Percentiles rank a stretch among this genome's conserved stretches.
phyloP scores from a whole-genome alignment of 2,113 vertebrate genomes.

The Antechinus flavipes region DNA sequence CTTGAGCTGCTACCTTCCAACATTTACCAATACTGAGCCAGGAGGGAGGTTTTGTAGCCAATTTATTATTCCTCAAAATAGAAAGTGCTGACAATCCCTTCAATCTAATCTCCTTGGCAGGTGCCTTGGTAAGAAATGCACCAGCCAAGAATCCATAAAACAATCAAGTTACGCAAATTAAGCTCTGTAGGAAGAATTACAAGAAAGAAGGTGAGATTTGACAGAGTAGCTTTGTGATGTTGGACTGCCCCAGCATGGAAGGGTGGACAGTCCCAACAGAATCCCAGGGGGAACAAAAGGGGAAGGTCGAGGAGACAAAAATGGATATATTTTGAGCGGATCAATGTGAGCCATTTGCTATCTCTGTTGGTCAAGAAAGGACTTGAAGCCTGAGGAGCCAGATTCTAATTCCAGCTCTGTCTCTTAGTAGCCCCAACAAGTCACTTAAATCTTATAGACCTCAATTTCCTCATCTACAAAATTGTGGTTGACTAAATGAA shows the following conservation, averaged over 20 bases:
- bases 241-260: slow-evolving; percentile 61
- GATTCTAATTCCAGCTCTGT: neutral
- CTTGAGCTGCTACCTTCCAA: slow-evolving; percentile 72
- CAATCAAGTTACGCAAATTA: slow-evolving; percentile 84
- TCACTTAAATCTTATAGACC: neutral
- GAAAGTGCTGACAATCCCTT: slow-evolving; percentile 75
- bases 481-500: neutral
- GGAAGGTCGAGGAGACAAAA: slow-evolving; percentile 75
- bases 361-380: slow-evolving; percentile 61
- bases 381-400: neutral
- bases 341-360: slow-evolving; percentile 64
- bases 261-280: slow-evolving; percentile 71
- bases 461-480: neutral
- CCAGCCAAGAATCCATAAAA: slow-evolving; percentile 79
- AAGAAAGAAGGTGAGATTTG: slow-evolving; percentile 70
- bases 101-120: slow-evolving; percentile 81
- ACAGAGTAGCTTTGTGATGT: slow-evolving; percentile 69
- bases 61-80: slow-evolving; percentile 75
- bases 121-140: slow-evolving; percentile 79
- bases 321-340: slow-evolving; percentile 58
- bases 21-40: slow-evolving; percentile 73
- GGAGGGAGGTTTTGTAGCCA: slow-evolving; percentile 77
- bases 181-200: slow-evolving; percentile 76
- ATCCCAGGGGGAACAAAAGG: slow-evolving; percentile 62
- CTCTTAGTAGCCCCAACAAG: neutral